Base-by-base conservation (phyloP, 2,113 vertebrate genomes). In the Thryonomys swinderianus region DNA sequence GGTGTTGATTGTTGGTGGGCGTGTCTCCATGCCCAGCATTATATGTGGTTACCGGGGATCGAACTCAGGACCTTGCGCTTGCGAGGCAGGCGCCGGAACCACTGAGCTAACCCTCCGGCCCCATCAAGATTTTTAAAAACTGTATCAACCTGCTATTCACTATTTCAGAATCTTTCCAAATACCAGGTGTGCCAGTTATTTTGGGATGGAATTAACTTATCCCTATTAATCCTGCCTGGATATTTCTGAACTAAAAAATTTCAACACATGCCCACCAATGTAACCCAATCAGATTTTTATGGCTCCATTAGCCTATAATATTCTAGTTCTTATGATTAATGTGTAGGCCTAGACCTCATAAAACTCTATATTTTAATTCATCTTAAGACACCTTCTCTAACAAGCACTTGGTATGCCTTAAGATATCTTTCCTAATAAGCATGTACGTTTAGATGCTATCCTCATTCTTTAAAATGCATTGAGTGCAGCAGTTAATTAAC, bases 401-500 rank as follows among this genome's bases (percentile, higher is more conserved):
- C 74, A 91, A 96, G 91, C 86, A 82, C 85, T 96, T 95, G 61
- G 84, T 96, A 84, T 83, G 57, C 79, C 86, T 95, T 94, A 85
- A 96, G 94, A 96, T 97, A 96, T 90, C 96, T 94, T 88, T 95
- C 96, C 90, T 97, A 97, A 96, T 97, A 97, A 98, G 96, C 95
- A 88, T 74, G 51, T 98, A 66, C 90, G 27, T 98, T 97, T 97
- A 97, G 94, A 97, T 96, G 51, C 90, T 96, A 83, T 95, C 96
- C 92, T 97, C 91, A 45, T 98, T 97, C 97, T 97, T 97, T 97
- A 97, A 96, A 97, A 97, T 98, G 97, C 97, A 96, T 88, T 97
- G 97, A 98, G 95, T 97, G 94, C 94, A 95, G 96, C 97, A 98
- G 98, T 98, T 98, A 98, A 98, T 98, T 98, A 98, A 98, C 97